These are phyloP conservation scores for Elgaria multicarinata DNA, from an alignment of 2,113 vertebrate species.

Conservation along the genomic window DNA sequence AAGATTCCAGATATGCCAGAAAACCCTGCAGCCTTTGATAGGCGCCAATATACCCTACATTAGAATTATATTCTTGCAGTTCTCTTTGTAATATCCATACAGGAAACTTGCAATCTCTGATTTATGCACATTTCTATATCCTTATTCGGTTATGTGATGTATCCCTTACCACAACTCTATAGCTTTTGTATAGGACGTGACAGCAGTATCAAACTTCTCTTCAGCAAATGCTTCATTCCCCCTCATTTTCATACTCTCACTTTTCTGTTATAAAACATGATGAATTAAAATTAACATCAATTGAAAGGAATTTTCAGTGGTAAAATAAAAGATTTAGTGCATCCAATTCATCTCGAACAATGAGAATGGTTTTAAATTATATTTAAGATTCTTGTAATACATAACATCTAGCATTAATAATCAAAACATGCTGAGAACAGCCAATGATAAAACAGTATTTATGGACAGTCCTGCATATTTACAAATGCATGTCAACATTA, in stretches of 20 bases:
- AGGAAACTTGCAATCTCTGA: neutral
- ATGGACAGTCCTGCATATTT: neutral
- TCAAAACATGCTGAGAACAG: neutral
- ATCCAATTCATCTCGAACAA: neutral
- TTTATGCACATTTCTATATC: neutral
- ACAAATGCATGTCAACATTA: neutral
- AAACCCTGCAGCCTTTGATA: neutral
- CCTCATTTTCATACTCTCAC: constrained; percentile 84
- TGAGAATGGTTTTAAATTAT: neutral
- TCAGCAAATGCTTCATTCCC: constrained; percentile 88
- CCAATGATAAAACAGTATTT: neutral
- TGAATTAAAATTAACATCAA: neutral
- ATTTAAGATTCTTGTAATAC: neutral
- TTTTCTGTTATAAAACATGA: constrained; percentile 78
- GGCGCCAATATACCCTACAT: neutral
- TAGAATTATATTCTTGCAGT: neutral
- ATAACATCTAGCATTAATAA: neutral
- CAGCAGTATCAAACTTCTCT: constrained; percentile 80
- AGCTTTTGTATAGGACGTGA: constrained; percentile 86
- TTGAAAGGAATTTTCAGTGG: neutral
- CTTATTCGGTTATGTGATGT: neutral
- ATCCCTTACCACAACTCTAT: constrained; percentile 85
- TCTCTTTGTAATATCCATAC: no score
- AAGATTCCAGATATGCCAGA: neutral
- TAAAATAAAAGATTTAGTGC: neutral